Conservation (phyloP, 2,888 invertebrate genomes). For the Phoenoteleia sp. region DNA sequence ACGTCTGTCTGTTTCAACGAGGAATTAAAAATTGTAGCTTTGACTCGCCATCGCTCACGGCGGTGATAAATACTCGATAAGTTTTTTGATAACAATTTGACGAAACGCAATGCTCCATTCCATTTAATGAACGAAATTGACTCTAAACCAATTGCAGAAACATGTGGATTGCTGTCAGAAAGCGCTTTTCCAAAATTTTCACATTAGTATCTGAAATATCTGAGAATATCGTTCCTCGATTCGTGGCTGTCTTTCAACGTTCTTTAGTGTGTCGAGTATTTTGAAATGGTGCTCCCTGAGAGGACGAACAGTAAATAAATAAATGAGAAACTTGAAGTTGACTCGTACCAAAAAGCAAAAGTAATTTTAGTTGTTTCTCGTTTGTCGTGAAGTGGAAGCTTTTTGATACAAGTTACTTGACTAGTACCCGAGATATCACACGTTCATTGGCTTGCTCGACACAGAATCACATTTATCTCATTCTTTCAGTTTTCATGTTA, state of each 20-base stretch:
- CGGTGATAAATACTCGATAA: constrained; percentile 68
- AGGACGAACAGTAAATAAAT: background rate
- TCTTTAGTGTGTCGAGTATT: constrained; percentile 21
- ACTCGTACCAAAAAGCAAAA: constrained; percentile 23
- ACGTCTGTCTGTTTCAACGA: constrained; percentile 72
- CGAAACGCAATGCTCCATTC: constrained; percentile 6
- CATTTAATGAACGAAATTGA: constrained; percentile 26
- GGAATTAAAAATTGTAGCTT: constrained; percentile 65
- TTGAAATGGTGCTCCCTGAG: background rate
- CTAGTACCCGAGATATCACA: constrained; percentile 32
- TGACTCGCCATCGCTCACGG: constrained; percentile 74
- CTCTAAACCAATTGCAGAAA: constrained; percentile 57
- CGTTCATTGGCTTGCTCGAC: constrained; percentile 66
- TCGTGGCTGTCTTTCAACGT: constrained; percentile 49
- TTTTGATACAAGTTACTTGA: constrained; percentile 46
- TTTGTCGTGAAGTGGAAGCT: too few species aligned
- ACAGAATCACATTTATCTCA: constrained; percentile 69
- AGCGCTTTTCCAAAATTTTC: constrained; percentile 30
- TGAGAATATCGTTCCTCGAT: background rate
- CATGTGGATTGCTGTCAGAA: constrained; percentile 68
- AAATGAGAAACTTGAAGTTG: too few species aligned
- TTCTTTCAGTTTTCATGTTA: constrained; percentile 54
- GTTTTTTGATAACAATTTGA: constrained; percentile 55
- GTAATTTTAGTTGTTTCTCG: too few species aligned
- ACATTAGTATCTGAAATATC: background rate